These are phyloP conservation scores for Berghia stephanieae DNA, from an alignment of 1,140 invertebrate genomes.

Conservation along the genomic window DNA sequence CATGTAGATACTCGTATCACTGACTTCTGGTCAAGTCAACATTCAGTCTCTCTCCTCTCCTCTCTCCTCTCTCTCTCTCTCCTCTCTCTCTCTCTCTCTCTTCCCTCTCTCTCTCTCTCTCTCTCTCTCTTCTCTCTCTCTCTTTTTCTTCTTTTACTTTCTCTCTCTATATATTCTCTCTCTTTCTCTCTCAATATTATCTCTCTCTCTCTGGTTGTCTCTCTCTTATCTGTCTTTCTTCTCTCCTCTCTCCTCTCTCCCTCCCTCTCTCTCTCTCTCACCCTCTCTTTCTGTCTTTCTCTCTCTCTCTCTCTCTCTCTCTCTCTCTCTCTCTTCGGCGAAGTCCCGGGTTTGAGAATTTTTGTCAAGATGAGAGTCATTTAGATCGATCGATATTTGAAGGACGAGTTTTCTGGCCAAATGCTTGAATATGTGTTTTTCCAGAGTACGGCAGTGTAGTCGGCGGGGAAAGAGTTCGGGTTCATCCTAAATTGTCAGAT, in stretches of 20 bases:
- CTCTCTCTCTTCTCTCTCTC: slow-evolving; percentile 25
- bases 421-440: too few species aligned
- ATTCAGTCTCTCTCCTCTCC: neutral
- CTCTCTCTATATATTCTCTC: neutral
- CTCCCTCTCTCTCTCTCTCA: too few species aligned
- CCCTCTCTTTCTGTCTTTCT: neutral
- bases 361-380: too few species aligned
- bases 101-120: slow-evolving; percentile 28
- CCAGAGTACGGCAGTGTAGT: too few species aligned
- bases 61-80: neutral
- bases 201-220: neutral
- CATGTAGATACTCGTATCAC: neutral
- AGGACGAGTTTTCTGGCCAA: too few species aligned
- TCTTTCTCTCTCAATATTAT: neutral
- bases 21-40: neutral
- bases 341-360: too few species aligned
- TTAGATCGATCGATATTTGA: too few species aligned
- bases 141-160: neutral
- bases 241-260: neutral
- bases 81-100: slow-evolving; percentile 11
- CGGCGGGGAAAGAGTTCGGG: neutral
- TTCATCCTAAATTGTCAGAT: too few species aligned
- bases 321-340: neutral
- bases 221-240: neutral
- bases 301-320: neutral